Evolutionary conservation across 2,888 invertebrate species (phyloP).

Genomic region (Amiota minor): DNA sequence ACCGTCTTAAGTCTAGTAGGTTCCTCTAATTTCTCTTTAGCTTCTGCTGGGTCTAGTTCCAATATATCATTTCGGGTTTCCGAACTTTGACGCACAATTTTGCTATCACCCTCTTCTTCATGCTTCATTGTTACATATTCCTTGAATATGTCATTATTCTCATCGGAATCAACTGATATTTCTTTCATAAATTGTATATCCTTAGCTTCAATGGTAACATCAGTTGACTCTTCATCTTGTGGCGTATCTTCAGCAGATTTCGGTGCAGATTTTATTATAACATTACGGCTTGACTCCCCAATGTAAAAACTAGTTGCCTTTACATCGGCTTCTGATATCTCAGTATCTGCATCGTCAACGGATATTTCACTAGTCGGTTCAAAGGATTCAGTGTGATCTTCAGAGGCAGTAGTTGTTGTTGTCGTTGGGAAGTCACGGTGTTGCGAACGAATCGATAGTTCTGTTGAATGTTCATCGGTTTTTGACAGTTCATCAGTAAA

Average conservation of each 20-base stretch:
- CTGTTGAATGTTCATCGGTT: slow-evolving; percentile 68
- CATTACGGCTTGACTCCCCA: slow-evolving; percentile 72
- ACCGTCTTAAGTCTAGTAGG: slow-evolving; percentile 53
- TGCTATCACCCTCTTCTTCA: slow-evolving; percentile 54
- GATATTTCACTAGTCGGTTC: slow-evolving; percentile 67
- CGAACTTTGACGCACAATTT: slow-evolving; percentile 69
- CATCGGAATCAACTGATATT: slow-evolving; percentile 64
- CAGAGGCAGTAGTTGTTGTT: slow-evolving; percentile 60
- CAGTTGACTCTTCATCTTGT: slow-evolving; percentile 50
- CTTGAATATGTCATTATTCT: slow-evolving; percentile 63
- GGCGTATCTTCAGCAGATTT: slow-evolving; percentile 52
- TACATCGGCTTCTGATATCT: slow-evolving; percentile 54
- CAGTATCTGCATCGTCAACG: slow-evolving; percentile 62
- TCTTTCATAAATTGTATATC: slow-evolving; percentile 60
- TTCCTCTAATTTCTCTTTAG: slow-evolving; percentile 50
- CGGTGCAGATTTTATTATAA: slow-evolving; percentile 70
- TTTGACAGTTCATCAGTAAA: slow-evolving; percentile 68
- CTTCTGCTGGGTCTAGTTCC: slow-evolving; percentile 59
- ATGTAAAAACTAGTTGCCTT: slow-evolving; percentile 71
- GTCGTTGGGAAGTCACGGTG: slow-evolving; percentile 57
- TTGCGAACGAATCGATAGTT: slow-evolving; percentile 60
- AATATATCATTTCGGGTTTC: slow-evolving; percentile 71
- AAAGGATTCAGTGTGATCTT: slow-evolving; percentile 64
- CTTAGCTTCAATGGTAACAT: slow-evolving; percentile 55
- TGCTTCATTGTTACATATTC: slow-evolving; percentile 66